Conservation (phyloP, 2,888 invertebrate genomes). For the Mythimna albipuncta region DNA sequence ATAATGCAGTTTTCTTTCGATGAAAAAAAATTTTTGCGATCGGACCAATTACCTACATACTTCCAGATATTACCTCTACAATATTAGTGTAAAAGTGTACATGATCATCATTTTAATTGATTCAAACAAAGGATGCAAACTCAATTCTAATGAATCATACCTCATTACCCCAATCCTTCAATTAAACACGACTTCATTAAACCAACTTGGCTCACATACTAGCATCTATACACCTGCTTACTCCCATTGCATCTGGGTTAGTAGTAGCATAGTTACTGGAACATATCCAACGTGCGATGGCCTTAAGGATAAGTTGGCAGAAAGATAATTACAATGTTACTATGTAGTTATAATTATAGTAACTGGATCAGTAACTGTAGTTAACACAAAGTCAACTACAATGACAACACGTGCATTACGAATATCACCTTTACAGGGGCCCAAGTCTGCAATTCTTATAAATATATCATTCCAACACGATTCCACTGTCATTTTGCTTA, state of each 20-base stretch:
- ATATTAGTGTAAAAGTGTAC: too few relatives aligned
- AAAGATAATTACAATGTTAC: constrained; percentile 26
- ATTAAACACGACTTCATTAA: constrained; percentile 22
- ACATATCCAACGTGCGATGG: constrained; percentile 41
- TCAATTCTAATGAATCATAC: constrained; percentile 17
- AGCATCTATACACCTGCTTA: constrained; percentile 51
- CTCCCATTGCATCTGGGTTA: constrained; percentile 43
- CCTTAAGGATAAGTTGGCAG: constrained; percentile 50
- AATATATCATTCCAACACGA: too few relatives aligned
- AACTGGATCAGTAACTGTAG: constrained; percentile 42
- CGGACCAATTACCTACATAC: too few relatives aligned
- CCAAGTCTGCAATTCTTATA: too few relatives aligned
- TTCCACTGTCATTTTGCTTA: too few relatives aligned
- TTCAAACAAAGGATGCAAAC: neutral
- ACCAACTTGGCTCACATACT: constrained; percentile 38
- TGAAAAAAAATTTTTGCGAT: too few relatives aligned
- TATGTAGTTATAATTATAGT: constrained; percentile 40
- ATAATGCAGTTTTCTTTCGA: too few relatives aligned
- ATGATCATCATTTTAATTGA: neutral
- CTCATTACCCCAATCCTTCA: constrained; percentile 32
- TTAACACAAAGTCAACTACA: neutral
- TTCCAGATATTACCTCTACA: too few relatives aligned
- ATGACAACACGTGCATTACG: too few relatives aligned
- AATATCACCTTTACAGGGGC: too few relatives aligned
- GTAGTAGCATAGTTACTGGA: constrained; percentile 41